Evolutionary conservation across 2,888 invertebrate species (phyloP).

Genomic region (Athalia rosae): DNA sequence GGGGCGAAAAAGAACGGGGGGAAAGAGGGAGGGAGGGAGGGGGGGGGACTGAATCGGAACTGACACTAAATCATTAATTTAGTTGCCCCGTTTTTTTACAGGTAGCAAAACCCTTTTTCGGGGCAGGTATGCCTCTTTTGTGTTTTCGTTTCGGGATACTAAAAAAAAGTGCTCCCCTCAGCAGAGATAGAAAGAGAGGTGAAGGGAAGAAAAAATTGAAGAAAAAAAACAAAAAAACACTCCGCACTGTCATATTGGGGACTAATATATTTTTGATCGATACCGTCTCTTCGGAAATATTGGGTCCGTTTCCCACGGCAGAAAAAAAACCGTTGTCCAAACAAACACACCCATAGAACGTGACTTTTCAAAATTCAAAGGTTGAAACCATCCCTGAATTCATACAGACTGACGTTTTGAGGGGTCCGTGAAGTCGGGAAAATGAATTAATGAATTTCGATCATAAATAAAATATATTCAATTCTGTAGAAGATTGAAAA

Average conservation of each 20-base stretch:
- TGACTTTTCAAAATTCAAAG: conserved; percentile 56
- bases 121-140: conserved; percentile 67
- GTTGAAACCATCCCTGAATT: conserved; percentile 1
- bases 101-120: conserved; percentile 68
- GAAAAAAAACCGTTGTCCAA: conserved; percentile 71
- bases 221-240: conserved; percentile 67
- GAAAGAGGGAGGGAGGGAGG: conserved; percentile 37
- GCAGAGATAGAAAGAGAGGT: conserved; percentile 38
- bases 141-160: conserved; percentile 48
- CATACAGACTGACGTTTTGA: conserved; percentile 49
- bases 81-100: conserved; percentile 61
- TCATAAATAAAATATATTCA: not conserved
- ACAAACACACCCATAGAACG: conserved; percentile 70
- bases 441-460: not conserved
- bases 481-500: not conserved
- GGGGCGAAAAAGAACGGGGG: conserved; percentile 32
- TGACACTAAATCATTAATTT: conserved; percentile 73
- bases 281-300: conserved; percentile 61
- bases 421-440: conserved; percentile 46
- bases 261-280: conserved; percentile 74
- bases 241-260: conserved; percentile 72
- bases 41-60: conserved; percentile 64
- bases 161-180: conserved; percentile 53
- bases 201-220: conserved; percentile 2
- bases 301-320: conserved; percentile 68